These are phyloP conservation scores for Myiotriccus ornatus DNA, from an alignment of 2,797 vertebrate genomes.

Conservation along the genomic window DNA sequence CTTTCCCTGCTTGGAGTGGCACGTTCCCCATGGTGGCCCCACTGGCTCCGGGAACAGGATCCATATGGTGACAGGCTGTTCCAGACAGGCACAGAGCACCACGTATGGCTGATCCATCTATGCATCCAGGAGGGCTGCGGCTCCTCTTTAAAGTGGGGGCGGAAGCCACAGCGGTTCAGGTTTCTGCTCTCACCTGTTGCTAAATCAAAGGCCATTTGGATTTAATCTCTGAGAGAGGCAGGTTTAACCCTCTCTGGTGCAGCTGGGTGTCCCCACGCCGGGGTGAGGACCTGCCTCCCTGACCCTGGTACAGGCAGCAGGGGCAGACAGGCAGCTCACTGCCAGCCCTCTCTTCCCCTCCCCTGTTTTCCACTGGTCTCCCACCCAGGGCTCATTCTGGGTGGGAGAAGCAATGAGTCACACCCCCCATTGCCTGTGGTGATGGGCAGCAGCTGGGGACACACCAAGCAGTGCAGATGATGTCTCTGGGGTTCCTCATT, in stretches of 20 bases:
- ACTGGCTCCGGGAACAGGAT: neutral
- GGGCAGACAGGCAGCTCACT: neutral
- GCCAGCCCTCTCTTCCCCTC: neutral
- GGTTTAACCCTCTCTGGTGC: slow-evolving; percentile 14
- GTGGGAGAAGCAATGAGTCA: neutral
- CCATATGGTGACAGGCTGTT: neutral
- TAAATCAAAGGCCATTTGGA: slow-evolving; percentile 6
- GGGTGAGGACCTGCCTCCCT: neutral
- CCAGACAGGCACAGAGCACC: neutral
- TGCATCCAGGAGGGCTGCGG: neutral
- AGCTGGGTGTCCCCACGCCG: fast-evolving
- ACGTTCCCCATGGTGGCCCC: fast-evolving
- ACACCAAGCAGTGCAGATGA: fast-evolving
- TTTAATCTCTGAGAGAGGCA: slow-evolving; percentile 6
- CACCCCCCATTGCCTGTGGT: fast-evolving
- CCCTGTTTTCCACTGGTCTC: fast-evolving
- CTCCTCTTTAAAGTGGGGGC: neutral
- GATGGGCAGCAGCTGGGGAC: neutral
- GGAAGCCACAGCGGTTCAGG: neutral
- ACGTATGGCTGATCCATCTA: neutral
- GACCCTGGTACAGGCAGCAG: neutral
- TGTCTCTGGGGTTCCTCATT: neutral
- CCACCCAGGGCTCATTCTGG: fast-evolving
- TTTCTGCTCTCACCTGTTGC: slow-evolving; percentile 59
- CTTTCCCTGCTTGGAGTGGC: fast-evolving